Percentiles rank a stretch among this genome's conserved stretches.
phyloP scores from a whole-genome alignment of 2,888 invertebrate genomes.

The Eupithecia inturbata region DNA sequence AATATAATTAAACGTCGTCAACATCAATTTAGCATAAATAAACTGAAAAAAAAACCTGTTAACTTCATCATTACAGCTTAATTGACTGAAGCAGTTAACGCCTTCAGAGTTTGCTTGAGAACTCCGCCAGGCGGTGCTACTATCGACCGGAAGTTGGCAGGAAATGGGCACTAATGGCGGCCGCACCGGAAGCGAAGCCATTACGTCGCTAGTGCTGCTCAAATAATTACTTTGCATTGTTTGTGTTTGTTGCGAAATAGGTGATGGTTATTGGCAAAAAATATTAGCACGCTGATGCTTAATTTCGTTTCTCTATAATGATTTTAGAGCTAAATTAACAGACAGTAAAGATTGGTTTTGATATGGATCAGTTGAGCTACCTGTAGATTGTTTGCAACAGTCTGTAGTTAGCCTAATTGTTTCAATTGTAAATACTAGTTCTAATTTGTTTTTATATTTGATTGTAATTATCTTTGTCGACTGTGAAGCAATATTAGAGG shows the following conservation, averaged over 20 bases:
- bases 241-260: conserved; percentile 56
- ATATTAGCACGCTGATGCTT: not conserved
- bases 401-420: too few species aligned
- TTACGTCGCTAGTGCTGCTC: conserved; percentile 77
- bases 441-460: too few species aligned
- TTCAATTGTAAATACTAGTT: too few species aligned
- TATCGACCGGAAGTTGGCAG: conserved; percentile 71
- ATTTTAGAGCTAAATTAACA: not conserved
- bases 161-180: conserved; percentile 83
- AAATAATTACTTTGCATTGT: conserved; percentile 74
- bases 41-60: conserved; percentile 42
- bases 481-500: not conserved
- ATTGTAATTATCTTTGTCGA: too few species aligned
- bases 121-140: conserved; percentile 59
- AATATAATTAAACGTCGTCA: not conserved
- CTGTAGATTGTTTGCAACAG: too few species aligned
- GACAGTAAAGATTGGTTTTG: too few species aligned
- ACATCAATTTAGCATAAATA: not conserved
- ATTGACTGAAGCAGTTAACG: conserved; percentile 40
- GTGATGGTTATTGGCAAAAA: conserved; percentile 45
- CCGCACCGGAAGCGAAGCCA: conserved; percentile 77
- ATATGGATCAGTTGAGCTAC: too few species aligned
- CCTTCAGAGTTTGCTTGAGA: conserved; percentile 44
- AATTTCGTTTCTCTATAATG: not conserved
- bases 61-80: conserved; percentile 49